Base-by-base conservation (phyloP, 2,888 invertebrate species). In the Scaptodrosophila latifasciaeformis region DNA sequence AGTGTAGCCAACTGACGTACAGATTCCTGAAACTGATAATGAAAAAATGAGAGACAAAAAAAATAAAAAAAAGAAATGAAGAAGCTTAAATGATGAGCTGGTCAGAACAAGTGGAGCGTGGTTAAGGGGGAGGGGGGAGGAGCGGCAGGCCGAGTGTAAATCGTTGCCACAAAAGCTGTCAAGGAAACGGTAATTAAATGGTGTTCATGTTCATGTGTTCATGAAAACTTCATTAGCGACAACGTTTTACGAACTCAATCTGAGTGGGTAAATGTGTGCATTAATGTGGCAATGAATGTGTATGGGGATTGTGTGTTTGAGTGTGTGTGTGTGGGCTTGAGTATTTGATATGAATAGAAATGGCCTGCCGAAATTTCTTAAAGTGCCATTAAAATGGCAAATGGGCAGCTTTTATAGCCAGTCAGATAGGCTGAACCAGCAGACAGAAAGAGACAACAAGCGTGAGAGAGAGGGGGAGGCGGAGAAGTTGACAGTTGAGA, bases 21-120 rank as follows among this genome's bases (percentile, higher is more conserved):
- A n/a, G 79, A 79, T 55, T 74, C 72, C 72, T 79, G 62, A 49
- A 74, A 54, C 72, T 74, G 37, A 37, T 10, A 17, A 15, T 3
- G 37, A 37, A 17, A 37, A 9, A 17, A 37, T 13, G 5, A 2
- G 2, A 13, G 5, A n/a, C n/a, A n/a, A n/a, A n/a, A n/a, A n/a
- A n/a, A n/a, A n/a, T n/a, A n/a, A n/a, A n/a, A n/a, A n/a, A n/a
- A n/a, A n/a, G n/a, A n/a, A n/a, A n/a, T n/a, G n/a, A n/a, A n/a
- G n/a, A n/a, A n/a, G n/a, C n/a, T n/a, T n/a, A n/a, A n/a, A n/a
- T n/a, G n/a, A n/a, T n/a, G n/a, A n/a, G n/a, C n/a, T n/a, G n/a
- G n/a, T n/a, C n/a, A n/a, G n/a, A n/a, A n/a, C n/a, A n/a, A n/a
- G n/a, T n/a, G n/a, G n/a, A n/a, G n/a, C n/a, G n/a, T n/a, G n/a